Evolutionary conservation across 2,797 vertebrate genomes (phyloP).

Genomic region (Siniperca obscura): DNA sequence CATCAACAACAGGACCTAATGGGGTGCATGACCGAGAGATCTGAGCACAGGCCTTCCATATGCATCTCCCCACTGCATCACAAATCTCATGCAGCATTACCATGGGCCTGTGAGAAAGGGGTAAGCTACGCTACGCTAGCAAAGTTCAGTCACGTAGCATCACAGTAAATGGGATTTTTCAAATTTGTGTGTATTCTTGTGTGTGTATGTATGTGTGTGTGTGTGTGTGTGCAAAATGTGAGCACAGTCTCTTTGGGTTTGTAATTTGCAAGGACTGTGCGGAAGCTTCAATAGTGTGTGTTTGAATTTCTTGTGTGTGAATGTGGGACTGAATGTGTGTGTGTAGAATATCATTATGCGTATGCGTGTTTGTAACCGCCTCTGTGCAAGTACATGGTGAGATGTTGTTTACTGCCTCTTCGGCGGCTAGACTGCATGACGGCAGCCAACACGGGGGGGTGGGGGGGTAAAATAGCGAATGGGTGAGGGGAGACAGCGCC

Average conservation of each 20-base stretch:
- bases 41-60: slow-evolving; percentile 83
- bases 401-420: slow-evolving; percentile 80
- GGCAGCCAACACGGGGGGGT: slow-evolving; percentile 42
- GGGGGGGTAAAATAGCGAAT: slow-evolving; percentile 57
- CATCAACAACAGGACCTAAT: slow-evolving; percentile 81
- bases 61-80: slow-evolving; percentile 83
- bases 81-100: slow-evolving; percentile 84
- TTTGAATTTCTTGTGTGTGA: slow-evolving; percentile 64
- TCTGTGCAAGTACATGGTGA: slow-evolving; percentile 76
- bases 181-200: slow-evolving; percentile 69
- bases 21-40: slow-evolving; percentile 83
- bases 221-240: slow-evolving; percentile 39
- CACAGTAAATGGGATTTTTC: slow-evolving; percentile 82
- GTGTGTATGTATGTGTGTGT: slow-evolving; percentile 26
- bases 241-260: slow-evolving; percentile 66
- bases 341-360: slow-evolving; percentile 75
- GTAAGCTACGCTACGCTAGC: slow-evolving; percentile 76
- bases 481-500: slow-evolving; percentile 70
- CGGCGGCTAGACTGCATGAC: slow-evolving; percentile 74
- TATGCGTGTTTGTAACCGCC: slow-evolving; percentile 74
- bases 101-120: slow-evolving; percentile 73
- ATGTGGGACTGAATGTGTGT: slow-evolving; percentile 53
- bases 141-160: slow-evolving; percentile 84
- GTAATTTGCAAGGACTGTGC: slow-evolving; percentile 73
- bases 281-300: slow-evolving; percentile 61